Evolutionary conservation across 1,140 invertebrate genomes (phyloP).

Genomic region (Drosophila bocki): DNA sequence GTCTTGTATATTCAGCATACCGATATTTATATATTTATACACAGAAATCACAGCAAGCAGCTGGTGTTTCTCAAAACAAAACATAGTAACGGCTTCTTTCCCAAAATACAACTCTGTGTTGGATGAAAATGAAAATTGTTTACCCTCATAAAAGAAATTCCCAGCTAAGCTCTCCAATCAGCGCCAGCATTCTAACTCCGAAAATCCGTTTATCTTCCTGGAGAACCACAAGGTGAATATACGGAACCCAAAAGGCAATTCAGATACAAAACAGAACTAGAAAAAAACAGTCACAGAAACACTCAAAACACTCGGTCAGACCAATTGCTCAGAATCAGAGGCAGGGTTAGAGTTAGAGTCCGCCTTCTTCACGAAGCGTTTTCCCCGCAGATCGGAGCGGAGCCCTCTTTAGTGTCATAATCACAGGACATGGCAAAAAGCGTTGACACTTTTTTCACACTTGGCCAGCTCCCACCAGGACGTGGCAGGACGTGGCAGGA

Average conservation of each 20-base stretch:
- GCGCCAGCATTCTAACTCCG: background rate
- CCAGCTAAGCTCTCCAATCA: conserved; percentile 23
- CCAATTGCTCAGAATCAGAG: conserved; percentile 15
- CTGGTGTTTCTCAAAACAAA: too few relatives aligned
- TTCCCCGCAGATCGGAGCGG: conserved; percentile 26
- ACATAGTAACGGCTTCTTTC: too few relatives aligned
- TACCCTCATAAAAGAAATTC: background rate
- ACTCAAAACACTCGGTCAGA: conserved; percentile 36
- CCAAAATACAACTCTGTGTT: too few relatives aligned
- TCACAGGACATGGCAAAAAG: conserved; percentile 48
- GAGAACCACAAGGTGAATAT: conserved; percentile 26
- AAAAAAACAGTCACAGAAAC: conserved; percentile 10
- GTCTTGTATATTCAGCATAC: too few relatives aligned
- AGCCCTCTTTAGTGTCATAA: conserved; percentile 80
- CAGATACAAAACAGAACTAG: conserved; percentile 12
- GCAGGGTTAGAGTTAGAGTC: background rate
- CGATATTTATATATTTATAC: too few relatives aligned
- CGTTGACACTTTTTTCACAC: conserved; percentile 68
- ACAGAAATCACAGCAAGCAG: too few relatives aligned
- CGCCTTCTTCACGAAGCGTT: background rate
- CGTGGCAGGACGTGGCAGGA: conserved; percentile 19
- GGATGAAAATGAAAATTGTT: too few relatives aligned
- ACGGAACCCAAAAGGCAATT: conserved; percentile 3
- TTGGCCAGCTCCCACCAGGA: conserved; percentile 40
- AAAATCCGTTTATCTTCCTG: conserved; percentile 31